A percentile compares a stretch with the other conserved stretches of the same genome.
phyloP scores from a whole-genome alignment of 2,888 invertebrate genomes.

The Cerceris ruficornis region DNA sequence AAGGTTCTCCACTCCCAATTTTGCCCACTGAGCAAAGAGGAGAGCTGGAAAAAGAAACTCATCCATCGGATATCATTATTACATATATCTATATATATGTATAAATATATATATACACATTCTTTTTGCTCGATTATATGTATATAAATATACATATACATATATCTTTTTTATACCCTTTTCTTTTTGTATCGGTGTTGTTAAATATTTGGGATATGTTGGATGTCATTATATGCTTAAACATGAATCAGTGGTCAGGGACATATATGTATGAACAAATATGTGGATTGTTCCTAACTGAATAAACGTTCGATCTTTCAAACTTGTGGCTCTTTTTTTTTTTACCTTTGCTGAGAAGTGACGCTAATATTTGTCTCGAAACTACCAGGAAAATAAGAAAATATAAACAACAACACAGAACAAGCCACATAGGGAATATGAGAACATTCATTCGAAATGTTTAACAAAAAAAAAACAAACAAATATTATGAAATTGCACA shows the following conservation, averaged over 20 bases:
- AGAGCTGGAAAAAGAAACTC: constrained; percentile 89
- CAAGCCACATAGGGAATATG: constrained; percentile 77
- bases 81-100: constrained; percentile 3
- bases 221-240: constrained; percentile 75
- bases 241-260: constrained; percentile 78
- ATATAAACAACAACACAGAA: constrained; percentile 75
- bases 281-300: constrained; percentile 77
- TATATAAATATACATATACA: constrained; percentile 8
- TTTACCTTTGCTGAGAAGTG: constrained; percentile 39
- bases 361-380: constrained; percentile 44
- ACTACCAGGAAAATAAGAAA: constrained; percentile 70
- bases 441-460: constrained; percentile 75
- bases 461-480: constrained; percentile 56
- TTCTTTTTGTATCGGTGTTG: constrained; percentile 29
- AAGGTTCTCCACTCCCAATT: constrained; percentile 85
- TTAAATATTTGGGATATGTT: constrained; percentile 70
- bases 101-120: neutral
- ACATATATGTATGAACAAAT: constrained; percentile 66
- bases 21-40: constrained; percentile 93
- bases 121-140: neutral
- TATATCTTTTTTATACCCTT: neutral
- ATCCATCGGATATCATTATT: constrained; percentile 80
- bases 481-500: constrained; percentile 45
- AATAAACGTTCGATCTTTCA: constrained; percentile 19
- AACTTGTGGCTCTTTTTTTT: constrained; percentile 11